Percentiles rank a stretch among this genome's conserved stretches.
Conservation (phyloP, 2,888 invertebrate genomes). For the Elegia similella region DNA sequence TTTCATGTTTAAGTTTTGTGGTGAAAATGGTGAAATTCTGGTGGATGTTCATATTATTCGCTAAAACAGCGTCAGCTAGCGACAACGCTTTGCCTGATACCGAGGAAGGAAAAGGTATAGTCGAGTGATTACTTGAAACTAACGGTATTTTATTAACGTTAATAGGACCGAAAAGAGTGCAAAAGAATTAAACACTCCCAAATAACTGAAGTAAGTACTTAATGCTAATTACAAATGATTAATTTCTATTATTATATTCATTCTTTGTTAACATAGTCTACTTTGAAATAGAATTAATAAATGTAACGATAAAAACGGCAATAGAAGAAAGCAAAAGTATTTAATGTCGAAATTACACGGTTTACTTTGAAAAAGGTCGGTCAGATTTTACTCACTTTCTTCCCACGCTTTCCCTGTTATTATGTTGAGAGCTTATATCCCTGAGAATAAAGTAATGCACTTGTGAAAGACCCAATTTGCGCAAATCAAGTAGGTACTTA, state of each 20-base stretch:
- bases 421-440: slow-evolving; percentile 10
- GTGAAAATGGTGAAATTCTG: slow-evolving; percentile 75
- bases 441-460: not conserved
- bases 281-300: too few species aligned
- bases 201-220: too few species aligned
- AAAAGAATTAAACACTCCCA: too few species aligned
- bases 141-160: not conserved
- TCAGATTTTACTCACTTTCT: slow-evolving; percentile 17
- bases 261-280: too few species aligned
- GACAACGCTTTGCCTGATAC: slow-evolving; percentile 62
- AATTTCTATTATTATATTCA: slow-evolving; percentile 5
- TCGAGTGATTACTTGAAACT: slow-evolving; percentile 6
- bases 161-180: too few species aligned
- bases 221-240: too few species aligned
- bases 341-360: slow-evolving; percentile 33
- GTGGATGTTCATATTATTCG: slow-evolving; percentile 77
- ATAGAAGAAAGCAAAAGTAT: slow-evolving; percentile 31
- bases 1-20: slow-evolving; percentile 63
- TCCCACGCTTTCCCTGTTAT: slow-evolving; percentile 35
- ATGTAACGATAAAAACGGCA: slow-evolving; percentile 18
- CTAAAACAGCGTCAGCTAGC: slow-evolving; percentile 71
- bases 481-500: too few species aligned
- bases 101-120: slow-evolving; percentile 64
- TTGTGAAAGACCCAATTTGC: too few species aligned
- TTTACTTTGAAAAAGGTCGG: slow-evolving; percentile 30